Conservation (phyloP, 2,888 invertebrate species). For the Mystacides longicornis region DNA sequence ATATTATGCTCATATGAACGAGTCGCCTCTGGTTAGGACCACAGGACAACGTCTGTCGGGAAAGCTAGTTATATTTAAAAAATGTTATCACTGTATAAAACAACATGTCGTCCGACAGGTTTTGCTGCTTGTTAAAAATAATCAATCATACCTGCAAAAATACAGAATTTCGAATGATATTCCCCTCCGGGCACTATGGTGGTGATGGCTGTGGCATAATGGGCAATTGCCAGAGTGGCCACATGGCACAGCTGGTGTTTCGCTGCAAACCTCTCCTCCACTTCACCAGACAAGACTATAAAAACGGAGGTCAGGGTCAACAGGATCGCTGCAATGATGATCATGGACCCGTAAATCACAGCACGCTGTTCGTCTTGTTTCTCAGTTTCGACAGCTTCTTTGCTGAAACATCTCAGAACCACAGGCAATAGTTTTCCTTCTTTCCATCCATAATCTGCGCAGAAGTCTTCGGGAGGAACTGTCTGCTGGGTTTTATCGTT, state of each 20-base stretch:
- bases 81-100: no score
- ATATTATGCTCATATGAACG: no score
- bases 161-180: neutral
- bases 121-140: no score
- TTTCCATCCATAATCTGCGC: constrained; percentile 20
- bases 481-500: no score
- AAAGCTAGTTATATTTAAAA: no score
- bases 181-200: neutral
- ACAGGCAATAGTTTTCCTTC: constrained; percentile 11
- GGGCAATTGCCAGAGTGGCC: constrained; percentile 19
- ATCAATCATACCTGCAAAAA: neutral
- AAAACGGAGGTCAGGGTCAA: constrained; percentile 17
- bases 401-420: constrained; percentile 18
- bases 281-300: constrained; percentile 8
- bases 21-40: no score
- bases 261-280: constrained; percentile 17
- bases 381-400: neutral
- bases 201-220: constrained; percentile 11
- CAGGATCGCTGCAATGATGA: constrained; percentile 14
- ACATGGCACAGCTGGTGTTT: constrained; percentile 17
- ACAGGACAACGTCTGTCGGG: no score
- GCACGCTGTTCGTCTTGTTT: constrained; percentile 7
- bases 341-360: constrained; percentile 10
- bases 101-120: no score
- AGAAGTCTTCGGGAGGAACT: constrained; percentile 18